Base-by-base conservation (phyloP, 2,888 invertebrate genomes). In the Eupeodes luniger region DNA sequence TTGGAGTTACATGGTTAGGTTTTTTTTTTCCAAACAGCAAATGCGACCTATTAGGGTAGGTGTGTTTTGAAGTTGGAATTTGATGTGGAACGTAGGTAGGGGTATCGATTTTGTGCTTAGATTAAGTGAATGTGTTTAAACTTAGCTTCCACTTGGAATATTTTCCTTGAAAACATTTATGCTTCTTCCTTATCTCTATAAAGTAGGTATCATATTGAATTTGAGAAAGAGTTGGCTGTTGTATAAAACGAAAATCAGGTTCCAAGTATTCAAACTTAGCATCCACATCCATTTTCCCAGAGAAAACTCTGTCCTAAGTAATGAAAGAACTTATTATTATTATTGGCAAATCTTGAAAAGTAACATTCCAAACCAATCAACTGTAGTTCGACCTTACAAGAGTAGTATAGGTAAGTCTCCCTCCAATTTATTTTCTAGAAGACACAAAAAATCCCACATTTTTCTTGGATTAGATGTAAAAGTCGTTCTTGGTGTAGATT, bases 341-440 rank as follows among this genome's bases (percentile, higher is more conserved):
- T 19, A 47, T 47, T 62, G 10, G 11, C 6, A 5, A 59, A 81
- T 62, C 75, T 49, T 11, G 64, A 75, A 70, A 55, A 64, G 36
- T 64, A 6, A 75, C 84, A 75, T 85, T 81, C 77, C 76, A 40
- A 61, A 47, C 44, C 78, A 79, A 47, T 75, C 72, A 57, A 57
- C 72, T 40, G 62, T 82, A 34, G 67, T 70, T 72, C 59, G 77
- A 85, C 78, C 78, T 85, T 70, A 27, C 27, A 27, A 27, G 27
- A 27, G 27, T 27, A 27, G 27, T 27, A 27, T 27, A 83, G 47
- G 10, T 9, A 34, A 12, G 59, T 7, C 14, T 67, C 53, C 44
- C 34, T 34, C 49, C 16, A n/a, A 11, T 53, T 27, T 49, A 12
- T 12, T 66, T 79, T 49, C 67, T 75, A 40, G 27, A 64, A 36